A percentile compares a stretch with the other conserved stretches of the same genome.
Conservation (phyloP, 2,113 vertebrate genomes). For the Rhizomys pruinosus region DNA sequence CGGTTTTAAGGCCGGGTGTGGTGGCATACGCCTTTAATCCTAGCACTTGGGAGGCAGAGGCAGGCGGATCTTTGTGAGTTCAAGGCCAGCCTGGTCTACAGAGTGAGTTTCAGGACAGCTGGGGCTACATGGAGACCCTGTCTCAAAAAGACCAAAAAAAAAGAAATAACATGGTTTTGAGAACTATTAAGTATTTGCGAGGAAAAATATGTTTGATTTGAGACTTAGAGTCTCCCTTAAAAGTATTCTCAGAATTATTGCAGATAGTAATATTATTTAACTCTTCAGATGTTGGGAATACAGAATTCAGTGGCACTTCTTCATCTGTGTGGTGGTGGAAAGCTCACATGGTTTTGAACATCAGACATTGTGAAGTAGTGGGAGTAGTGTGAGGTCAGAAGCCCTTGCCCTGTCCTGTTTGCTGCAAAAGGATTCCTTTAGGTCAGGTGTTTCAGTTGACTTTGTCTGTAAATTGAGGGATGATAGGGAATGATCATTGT, state of each 20-base stretch:
- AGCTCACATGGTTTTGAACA: not conserved
- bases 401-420: not conserved
- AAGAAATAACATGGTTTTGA: too few relatives aligned
- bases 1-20: too few relatives aligned
- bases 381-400: not conserved
- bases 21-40: too few relatives aligned
- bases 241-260: conserved; percentile 26
- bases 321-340: conserved; percentile 31
- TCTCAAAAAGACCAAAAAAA: too few relatives aligned
- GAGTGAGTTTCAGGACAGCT: too few relatives aligned
- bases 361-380: not conserved
- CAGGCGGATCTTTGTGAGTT: too few relatives aligned
- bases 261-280: not conserved
- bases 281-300: not conserved
- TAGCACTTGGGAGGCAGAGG: too few relatives aligned
- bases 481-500: not conserved
- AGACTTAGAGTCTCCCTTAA: conserved; percentile 47
- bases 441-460: not conserved
- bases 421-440: conserved; percentile 16
- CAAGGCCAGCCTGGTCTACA: too few relatives aligned
- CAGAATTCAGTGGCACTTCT: not conserved
- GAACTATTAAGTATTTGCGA: not conserved
- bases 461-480: not conserved
- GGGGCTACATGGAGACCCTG: too few relatives aligned
- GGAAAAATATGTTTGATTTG: conserved; percentile 16